A percentile compares a stretch with the other conserved stretches of the same genome.
phyloP scores from a whole-genome alignment of 2,797 vertebrate genomes.

The Nyctibius grandis region DNA sequence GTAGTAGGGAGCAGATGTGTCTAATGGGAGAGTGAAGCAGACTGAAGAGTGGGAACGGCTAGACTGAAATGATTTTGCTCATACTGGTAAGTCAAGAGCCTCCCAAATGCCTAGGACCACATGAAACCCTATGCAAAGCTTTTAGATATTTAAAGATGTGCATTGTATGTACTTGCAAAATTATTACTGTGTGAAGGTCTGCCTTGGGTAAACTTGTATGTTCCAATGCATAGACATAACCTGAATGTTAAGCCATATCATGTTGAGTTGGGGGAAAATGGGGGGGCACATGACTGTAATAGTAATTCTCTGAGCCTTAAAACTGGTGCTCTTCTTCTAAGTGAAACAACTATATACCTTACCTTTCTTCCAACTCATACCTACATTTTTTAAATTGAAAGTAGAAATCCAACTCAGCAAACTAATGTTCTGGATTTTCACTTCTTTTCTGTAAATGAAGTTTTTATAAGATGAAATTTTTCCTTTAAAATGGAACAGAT shows the following conservation, averaged over 20 bases:
- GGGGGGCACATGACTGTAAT: too few species aligned
- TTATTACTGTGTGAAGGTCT: not conserved
- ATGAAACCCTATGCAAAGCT: not conserved
- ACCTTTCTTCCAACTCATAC: not conserved
- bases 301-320: not conserved
- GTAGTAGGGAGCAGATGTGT: not conserved
- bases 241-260: not conserved
- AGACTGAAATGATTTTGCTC: not conserved
- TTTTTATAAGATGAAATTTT: not conserved
- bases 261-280: not conserved
- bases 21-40: not conserved
- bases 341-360: not conserved
- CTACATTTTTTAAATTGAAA: not conserved
- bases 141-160: not conserved
- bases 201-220: not conserved
- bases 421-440: not conserved
- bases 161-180: not conserved
- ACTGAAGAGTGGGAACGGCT: not conserved
- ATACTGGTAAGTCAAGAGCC: not conserved
- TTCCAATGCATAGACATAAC: not conserved
- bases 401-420: not conserved
- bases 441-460: not conserved
- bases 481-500: not conserved
- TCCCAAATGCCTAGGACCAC: not conserved
- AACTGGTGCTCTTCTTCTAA: not conserved